Evolutionary conservation across 2,888 invertebrate species (phyloP), one percentile per base, ranked within the genome.

Genomic region (Syritta pipiens): DNA sequence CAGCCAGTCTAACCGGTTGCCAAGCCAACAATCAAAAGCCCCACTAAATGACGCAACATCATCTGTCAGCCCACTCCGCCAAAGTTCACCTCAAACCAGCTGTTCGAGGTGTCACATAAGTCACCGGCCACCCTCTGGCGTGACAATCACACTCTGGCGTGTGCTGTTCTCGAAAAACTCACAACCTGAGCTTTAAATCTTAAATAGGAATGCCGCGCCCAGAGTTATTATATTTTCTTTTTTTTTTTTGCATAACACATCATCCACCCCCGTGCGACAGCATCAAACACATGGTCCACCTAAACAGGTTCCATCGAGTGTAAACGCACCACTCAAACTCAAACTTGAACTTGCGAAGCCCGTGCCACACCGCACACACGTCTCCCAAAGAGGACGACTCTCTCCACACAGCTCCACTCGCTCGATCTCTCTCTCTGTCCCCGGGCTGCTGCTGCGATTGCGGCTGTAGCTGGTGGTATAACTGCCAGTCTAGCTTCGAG

Each of bases 291-390:
- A 40, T 48, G 40, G 37, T 37, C 49, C 40, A 28, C 65, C 53
- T 72, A 72, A 77, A 72, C 77, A 77, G 77, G 77, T 77, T 77
- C 44, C 37, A 37, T 32, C 32, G 60, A 55, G 60, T 67, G 59
- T 59, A 65, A 77, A 65, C 44, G 71, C 65, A 65, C 63, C 63
- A 77, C 59, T 65, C 77, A 77, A 77, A 77, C 59, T 59, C 77
- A 77, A 72, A 77, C 77, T 77, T 77, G 77, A 77, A 77, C 77
- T 77, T 77, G 48, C 42, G 37, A 17, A 42, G 51, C 35, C 22
- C 14, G 42, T 37, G 49, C 26, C 46, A 35, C 10, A 10, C 9
- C 26, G 48, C 9, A 7, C 46, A 42, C 10, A 37, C 17, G 26
- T 20, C 35, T 26, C 75, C 42, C 55, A 51, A 71, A 51, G 76